These are phyloP conservation scores for Nannobrachium achirus DNA, from an alignment of 2,113 vertebrate species.

Conservation along the genomic window DNA sequence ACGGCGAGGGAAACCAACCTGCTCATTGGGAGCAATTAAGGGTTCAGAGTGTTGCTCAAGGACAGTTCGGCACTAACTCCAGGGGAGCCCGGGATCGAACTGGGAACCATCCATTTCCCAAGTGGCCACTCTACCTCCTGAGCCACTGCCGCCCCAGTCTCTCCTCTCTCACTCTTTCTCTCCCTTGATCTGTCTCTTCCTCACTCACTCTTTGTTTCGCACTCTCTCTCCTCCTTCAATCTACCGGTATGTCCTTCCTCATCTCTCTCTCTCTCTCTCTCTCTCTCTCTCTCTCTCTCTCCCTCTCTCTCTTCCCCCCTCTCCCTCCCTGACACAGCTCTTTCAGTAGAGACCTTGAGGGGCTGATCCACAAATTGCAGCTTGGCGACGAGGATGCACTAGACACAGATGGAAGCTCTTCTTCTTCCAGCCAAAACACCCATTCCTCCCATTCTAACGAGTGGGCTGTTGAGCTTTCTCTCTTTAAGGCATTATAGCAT, in stretches of 20 bases:
- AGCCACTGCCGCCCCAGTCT: slow-evolving; percentile 4
- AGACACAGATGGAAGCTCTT: slow-evolving; percentile 1
- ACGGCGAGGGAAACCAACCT: too few relatives aligned
- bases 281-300: background rate
- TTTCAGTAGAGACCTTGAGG: background rate
- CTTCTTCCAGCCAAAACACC: background rate
- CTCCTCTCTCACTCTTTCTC: slow-evolving; percentile 20
- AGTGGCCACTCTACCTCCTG: too few relatives aligned
- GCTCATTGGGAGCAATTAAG: too few relatives aligned
- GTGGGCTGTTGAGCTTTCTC: too few relatives aligned
- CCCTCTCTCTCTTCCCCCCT: background rate
- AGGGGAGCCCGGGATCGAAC: too few relatives aligned
- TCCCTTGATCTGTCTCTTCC: background rate
- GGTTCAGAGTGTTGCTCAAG: too few relatives aligned
- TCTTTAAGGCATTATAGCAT: too few relatives aligned
- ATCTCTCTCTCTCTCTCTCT: background rate
- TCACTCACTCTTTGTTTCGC: slow-evolving; percentile 27
- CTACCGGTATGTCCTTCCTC: background rate
- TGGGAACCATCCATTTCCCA: too few relatives aligned
- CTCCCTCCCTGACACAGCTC: background rate
- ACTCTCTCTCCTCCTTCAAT: background rate
- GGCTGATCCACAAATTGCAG: background rate
- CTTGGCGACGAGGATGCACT: background rate
- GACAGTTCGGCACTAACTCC: too few relatives aligned
- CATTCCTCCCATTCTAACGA: background rate